phyloP scores from a whole-genome alignment of 2,888 invertebrate species.

The Autographa pulchrina region DNA sequence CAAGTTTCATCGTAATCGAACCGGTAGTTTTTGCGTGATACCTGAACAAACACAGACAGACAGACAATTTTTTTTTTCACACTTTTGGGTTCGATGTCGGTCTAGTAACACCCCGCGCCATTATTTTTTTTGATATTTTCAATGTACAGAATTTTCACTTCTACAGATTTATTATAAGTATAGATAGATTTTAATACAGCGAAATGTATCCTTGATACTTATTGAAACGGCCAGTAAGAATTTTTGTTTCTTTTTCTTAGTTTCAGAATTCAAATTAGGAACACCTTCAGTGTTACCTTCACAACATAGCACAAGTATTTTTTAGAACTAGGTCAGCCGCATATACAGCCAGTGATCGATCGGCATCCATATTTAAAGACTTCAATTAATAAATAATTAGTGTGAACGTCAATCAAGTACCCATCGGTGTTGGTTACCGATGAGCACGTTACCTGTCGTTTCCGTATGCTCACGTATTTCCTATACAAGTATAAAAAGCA shows the following conservation, averaged over 20 bases:
- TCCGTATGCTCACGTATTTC: slow-evolving; percentile 20
- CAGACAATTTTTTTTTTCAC: too few species aligned
- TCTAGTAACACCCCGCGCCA: too few species aligned
- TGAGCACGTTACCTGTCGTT: slow-evolving; percentile 17
- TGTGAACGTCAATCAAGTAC: background rate
- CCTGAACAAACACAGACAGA: too few species aligned
- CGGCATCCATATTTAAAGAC: background rate
- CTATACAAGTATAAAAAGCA: background rate
- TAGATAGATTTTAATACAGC: too few species aligned
- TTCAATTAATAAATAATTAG: background rate
- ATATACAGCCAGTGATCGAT: background rate
- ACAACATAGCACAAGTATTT: background rate
- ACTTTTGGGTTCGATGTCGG: too few species aligned
- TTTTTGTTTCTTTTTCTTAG: background rate
- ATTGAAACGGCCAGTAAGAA: background rate
- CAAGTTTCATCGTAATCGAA: too few species aligned
- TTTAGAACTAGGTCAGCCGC: background rate
- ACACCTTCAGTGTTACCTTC: background rate
- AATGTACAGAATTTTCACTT: too few species aligned
- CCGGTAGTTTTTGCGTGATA: too few species aligned
- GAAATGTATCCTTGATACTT: background rate
- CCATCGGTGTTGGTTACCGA: slow-evolving; percentile 17
- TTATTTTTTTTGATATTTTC: too few species aligned
- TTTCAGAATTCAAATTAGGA: background rate
- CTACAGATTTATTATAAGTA: too few species aligned